Base-by-base conservation (phyloP, 1,140 invertebrate genomes). In the Bombyx mandarina region DNA sequence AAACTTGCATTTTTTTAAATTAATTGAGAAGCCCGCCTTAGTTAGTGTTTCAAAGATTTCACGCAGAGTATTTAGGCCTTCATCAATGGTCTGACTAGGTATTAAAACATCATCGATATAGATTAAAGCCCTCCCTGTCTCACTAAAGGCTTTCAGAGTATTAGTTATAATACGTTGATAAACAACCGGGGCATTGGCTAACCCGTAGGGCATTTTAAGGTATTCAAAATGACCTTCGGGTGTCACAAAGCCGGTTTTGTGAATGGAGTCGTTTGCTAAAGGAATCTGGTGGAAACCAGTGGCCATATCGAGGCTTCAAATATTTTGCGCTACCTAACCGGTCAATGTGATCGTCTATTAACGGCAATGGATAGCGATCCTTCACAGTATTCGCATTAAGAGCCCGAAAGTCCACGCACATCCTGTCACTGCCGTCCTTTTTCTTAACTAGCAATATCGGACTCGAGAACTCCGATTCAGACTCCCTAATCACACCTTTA, bases 161-260 rank as follows among this genome's bases (percentile, higher is more conserved):
- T n/a, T n/a, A n/a, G n/a, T n/a, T n/a, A n/a, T n/a, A n/a, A n/a
- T n/a, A n/a, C n/a, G n/a, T n/a, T n/a, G n/a, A n/a, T n/a, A n/a
- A n/a, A n/a, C n/a, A n/a, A n/a, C n/a, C n/a, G n/a, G n/a, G n/a
- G n/a, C n/a, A n/a, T n/a, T n/a, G n/a, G n/a, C n/a, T n/a, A n/a
- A n/a, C n/a, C n/a, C n/a, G n/a, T 89, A 89, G n/a, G 83, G 87
- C 61, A 88, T 69, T 55, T 71, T 62, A 0, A 63, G 54, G 57
- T 71, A 89, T 60, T 89, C 86, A 58, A 88, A 90, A 46, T 76
- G 77, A 1, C 55, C 69, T 53, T 78, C 73, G 0, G 67, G 78
- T 0, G 76, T 84, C 7, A 82, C 70, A 58, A 85, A 84, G 0
- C 70, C 76, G 22, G 79, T 81, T 44, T 76, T 65, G 26, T 63